phyloP scores from a whole-genome alignment of 2,113 vertebrate species.

The Alouatta palliata region DNA sequence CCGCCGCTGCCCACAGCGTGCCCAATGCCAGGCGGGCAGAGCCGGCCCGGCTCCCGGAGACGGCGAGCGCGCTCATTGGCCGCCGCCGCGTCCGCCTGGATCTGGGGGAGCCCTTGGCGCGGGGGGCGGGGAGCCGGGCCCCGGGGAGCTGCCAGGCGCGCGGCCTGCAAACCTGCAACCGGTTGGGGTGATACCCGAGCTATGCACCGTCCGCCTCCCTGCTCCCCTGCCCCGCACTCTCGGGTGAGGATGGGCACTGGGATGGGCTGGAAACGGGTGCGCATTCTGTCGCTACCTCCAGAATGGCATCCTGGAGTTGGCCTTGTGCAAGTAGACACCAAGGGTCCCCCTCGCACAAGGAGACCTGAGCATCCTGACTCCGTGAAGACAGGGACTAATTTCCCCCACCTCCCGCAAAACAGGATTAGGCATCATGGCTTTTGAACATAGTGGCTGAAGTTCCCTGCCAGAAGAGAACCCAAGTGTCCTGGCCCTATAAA shows the following conservation, averaged over 20 bases:
- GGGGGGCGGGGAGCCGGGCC: slow-evolving; percentile 61
- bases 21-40: slow-evolving; percentile 80
- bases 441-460: neutral
- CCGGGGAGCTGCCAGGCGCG: slow-evolving; percentile 60
- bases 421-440: neutral
- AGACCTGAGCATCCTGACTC: neutral
- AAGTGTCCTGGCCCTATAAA: neutral
- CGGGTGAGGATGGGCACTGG: neutral
- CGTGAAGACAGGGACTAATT: neutral
- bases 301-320: neutral
- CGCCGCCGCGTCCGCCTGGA: slow-evolving; percentile 42
- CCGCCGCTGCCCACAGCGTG: slow-evolving; percentile 77
- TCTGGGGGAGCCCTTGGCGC: slow-evolving; percentile 72
- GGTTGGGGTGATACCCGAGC: slow-evolving; percentile 36
- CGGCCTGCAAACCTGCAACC: slow-evolving; percentile 19
- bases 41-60: slow-evolving; percentile 77
- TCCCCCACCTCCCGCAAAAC: neutral
- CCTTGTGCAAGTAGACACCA: neutral
- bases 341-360: neutral
- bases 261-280: neutral
- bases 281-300: neutral
- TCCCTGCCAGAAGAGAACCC: neutral
- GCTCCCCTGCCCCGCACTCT: neutral
- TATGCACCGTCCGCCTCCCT: neutral
- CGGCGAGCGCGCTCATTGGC: slow-evolving; percentile 76